Evolutionary conservation across 2,113 vertebrate genomes (phyloP), one percentile per base, ranked within the genome.

Genomic region (Parus major): DNA sequence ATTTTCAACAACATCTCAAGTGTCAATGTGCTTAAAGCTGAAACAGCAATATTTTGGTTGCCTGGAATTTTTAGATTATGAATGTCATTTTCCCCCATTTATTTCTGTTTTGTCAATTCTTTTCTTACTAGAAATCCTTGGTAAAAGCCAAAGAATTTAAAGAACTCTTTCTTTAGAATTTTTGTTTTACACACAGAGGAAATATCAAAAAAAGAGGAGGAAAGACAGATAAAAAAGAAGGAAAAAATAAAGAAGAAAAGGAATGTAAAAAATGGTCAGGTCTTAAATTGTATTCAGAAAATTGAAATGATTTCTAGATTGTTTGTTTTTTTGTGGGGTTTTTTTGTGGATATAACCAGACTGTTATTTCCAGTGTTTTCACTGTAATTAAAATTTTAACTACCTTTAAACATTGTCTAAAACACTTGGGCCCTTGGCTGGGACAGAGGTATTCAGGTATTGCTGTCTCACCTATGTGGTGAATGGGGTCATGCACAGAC

Each of bases 171-270:
- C 56, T 57, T 65, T 15, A 17, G 15, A 52, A 4, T 9, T 64
- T 55, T n/a, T n/a, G 5, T 61, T 61, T 78, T 36, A 8, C 1
- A 0, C 12, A 5, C 12, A 29, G 15, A 50, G 6, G 4, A 42
- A 82, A 61, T 39, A 42, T 20, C 3, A 55, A 23, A 14, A 72
- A 83, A 82, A 36, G 2, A 2, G 1, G 1, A 5, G 0, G 7
- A 50, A 66, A n/a, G 3, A 29, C 1, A 44, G 14, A 42, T 28
- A 65, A 59, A 71, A 4, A 11, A 36, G 15, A 80, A 68, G 2
- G 13, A 1, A 23, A 64, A 18, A 64, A 35, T 5, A n/a, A 79
- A n/a, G 7, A n/a, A 22, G 6, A 63, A 17, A 81, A 75, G 2
- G 5, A 78, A 49, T 35, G 1, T 5, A 11, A 13, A 46, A 83